Evolutionary conservation across 2,797 vertebrate genomes (phyloP).

Genomic region (Catostomus latipinnis): DNA sequence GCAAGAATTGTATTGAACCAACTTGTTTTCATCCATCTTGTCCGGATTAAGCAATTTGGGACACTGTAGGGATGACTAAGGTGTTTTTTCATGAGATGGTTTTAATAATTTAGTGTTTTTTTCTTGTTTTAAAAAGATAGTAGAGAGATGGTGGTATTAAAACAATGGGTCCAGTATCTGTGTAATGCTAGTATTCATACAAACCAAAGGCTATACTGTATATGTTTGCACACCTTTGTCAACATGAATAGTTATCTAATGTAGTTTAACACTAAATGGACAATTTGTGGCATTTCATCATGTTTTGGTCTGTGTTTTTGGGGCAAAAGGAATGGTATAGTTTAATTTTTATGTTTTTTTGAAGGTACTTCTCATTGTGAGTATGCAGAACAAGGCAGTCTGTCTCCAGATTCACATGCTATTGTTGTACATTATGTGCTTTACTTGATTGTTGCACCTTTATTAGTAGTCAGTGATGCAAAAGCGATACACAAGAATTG

Average conservation of each 20-base stretch:
- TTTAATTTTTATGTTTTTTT: constrained; percentile 9
- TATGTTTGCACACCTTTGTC: constrained; percentile 63
- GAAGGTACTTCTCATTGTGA: constrained; percentile 46
- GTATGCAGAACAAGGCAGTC: constrained; percentile 8
- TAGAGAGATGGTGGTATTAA: background rate
- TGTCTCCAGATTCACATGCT: constrained; percentile 22
- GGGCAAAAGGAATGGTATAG: background rate
- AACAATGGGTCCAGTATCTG: constrained; percentile 11
- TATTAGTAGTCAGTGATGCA: constrained; percentile 12
- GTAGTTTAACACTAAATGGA: constrained; percentile 66
- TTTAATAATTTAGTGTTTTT: constrained; percentile 16
- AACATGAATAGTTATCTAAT: constrained; percentile 50
- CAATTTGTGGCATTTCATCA: constrained; percentile 40
- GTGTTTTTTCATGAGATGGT: background rate
- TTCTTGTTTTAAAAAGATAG: background rate
- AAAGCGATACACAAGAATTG: constrained; percentile 8
- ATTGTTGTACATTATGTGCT: constrained; percentile 16
- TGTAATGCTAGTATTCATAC: constrained; percentile 45
- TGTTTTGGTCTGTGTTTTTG: constrained; percentile 18
- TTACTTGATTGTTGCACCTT: constrained; percentile 37
- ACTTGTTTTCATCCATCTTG: constrained; percentile 16
- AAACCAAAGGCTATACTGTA: constrained; percentile 56
- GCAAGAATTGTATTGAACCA: constrained; percentile 11
- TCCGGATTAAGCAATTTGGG: background rate
- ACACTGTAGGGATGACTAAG: background rate